A percentile compares a stretch with the other conserved stretches of the same genome.
phyloP scores from a whole-genome alignment of 2,888 invertebrate species.

The Crematogaster levior region DNA sequence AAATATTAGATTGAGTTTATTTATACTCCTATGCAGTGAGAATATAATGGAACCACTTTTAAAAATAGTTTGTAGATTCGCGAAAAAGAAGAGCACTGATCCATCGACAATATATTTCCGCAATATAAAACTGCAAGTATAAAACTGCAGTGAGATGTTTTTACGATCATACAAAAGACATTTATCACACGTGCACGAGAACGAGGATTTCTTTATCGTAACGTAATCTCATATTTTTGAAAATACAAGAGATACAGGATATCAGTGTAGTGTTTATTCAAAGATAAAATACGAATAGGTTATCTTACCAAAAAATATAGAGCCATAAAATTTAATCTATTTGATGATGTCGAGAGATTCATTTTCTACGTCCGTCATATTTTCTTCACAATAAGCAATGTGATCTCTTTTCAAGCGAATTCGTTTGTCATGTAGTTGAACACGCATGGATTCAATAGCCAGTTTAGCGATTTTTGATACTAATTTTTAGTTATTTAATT shows the following conservation, averaged over 20 bases:
- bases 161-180: neutral
- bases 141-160: slow-evolving; percentile 25
- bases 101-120: slow-evolving; percentile 7
- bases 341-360: neutral
- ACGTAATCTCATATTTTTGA: slow-evolving; percentile 1
- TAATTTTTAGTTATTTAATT: too few species aligned
- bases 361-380: neutral
- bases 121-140: slow-evolving; percentile 19
- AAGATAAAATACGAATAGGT: slow-evolving; percentile 8
- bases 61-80: neutral
- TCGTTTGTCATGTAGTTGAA: neutral
- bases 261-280: neutral
- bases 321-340: neutral
- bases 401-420: neutral
- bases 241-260: slow-evolving; percentile 5
- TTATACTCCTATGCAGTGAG: neutral
- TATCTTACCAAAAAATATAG: slow-evolving; percentile 15
- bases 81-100: neutral
- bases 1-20: neutral
- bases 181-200: neutral
- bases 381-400: neutral
- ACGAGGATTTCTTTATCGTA: slow-evolving; percentile 33
- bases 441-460: neutral
- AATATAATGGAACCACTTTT: neutral
- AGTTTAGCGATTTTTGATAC: neutral